Percentiles rank a stretch among this genome's conserved stretches.
These are phyloP conservation scores for Lomographa bimaculata DNA, from an alignment of 2,888 invertebrate genomes.

Conservation along the genomic window DNA sequence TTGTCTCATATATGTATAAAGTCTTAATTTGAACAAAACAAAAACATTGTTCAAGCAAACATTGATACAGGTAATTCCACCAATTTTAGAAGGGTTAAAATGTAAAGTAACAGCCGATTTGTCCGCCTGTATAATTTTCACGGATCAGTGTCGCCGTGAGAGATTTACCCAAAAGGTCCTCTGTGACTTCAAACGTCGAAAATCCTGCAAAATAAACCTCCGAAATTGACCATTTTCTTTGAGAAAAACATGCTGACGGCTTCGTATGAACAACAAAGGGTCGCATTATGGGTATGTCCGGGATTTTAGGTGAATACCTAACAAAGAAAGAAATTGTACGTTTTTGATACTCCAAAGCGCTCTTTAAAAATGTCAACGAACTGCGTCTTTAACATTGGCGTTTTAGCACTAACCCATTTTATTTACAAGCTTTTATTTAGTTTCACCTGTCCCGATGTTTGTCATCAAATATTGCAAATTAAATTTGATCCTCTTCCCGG, in stretches of 20 bases:
- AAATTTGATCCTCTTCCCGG: too few relatives aligned
- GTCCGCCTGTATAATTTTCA: conserved; percentile 35
- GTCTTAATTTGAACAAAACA: too few relatives aligned
- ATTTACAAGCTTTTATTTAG: too few relatives aligned
- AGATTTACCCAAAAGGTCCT: conserved; percentile 39
- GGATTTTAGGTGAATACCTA: conserved; percentile 33
- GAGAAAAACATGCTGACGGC: conserved; percentile 37
- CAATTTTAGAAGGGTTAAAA: conserved; percentile 33
- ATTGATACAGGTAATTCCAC: conserved; percentile 25
- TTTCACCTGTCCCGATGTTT: too few relatives aligned
- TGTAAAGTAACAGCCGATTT: conserved; percentile 31
- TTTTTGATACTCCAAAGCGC: conserved; percentile 6
- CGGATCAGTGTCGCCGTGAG: conserved; percentile 31
- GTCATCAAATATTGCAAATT: too few relatives aligned
- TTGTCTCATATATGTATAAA: too few relatives aligned
- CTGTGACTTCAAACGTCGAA: conserved; percentile 33
- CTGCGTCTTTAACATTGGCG: too few relatives aligned
- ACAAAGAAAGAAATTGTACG: conserved; percentile 23
- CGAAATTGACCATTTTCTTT: conserved; percentile 42
- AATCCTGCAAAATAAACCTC: conserved; percentile 32
- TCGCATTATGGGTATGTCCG: conserved; percentile 24
- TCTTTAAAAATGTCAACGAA: too few relatives aligned
- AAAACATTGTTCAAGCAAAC: conserved; percentile 27
- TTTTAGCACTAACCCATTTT: too few relatives aligned
- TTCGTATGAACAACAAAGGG: conserved; percentile 40